phyloP scores from a whole-genome alignment of 2,888 invertebrate species.

The Sarcophaga variegata region DNA sequence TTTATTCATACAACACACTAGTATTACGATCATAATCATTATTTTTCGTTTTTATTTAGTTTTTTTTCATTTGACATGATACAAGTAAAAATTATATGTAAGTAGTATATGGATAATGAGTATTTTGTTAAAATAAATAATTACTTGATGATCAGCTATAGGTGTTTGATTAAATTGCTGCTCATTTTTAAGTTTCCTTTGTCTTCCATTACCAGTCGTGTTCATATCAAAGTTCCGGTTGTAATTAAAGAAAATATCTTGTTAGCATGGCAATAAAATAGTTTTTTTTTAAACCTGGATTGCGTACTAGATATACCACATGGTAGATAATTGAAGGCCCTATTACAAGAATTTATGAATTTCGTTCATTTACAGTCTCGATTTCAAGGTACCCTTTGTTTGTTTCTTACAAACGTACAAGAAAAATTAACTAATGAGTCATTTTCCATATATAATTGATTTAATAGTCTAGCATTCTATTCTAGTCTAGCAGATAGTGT shows the following conservation, averaged over 20 bases:
- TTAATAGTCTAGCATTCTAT: no score
- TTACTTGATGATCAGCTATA: slow-evolving; percentile 12
- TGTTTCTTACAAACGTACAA: no score
- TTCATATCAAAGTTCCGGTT: slow-evolving; percentile 56
- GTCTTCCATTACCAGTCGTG: slow-evolving; percentile 18
- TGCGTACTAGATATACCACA: not conserved
- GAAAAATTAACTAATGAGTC: no score
- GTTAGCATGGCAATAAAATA: slow-evolving; percentile 14
- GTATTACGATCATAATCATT: slow-evolving; percentile 41
- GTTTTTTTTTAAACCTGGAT: not conserved
- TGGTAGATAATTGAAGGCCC: no score
- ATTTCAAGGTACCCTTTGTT: no score
- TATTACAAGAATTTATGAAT: no score
- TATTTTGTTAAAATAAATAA: slow-evolving; percentile 26
- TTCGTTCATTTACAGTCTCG: no score
- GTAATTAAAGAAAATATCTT: slow-evolving; percentile 27
- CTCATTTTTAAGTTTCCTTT: not conserved
- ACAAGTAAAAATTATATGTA: not conserved
- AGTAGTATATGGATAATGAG: slow-evolving; percentile 13
- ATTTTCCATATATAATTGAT: no score
- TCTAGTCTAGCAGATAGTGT: no score
- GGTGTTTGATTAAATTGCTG: slow-evolving; percentile 35
- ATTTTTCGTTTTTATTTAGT: slow-evolving; percentile 26
- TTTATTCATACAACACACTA: not conserved
- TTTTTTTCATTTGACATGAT: not conserved